Percentiles rank a stretch among this genome's conserved stretches.
Evolutionary conservation across 1,140 invertebrate genomes (phyloP).

Genomic region (Penaeus japonicus): DNA sequence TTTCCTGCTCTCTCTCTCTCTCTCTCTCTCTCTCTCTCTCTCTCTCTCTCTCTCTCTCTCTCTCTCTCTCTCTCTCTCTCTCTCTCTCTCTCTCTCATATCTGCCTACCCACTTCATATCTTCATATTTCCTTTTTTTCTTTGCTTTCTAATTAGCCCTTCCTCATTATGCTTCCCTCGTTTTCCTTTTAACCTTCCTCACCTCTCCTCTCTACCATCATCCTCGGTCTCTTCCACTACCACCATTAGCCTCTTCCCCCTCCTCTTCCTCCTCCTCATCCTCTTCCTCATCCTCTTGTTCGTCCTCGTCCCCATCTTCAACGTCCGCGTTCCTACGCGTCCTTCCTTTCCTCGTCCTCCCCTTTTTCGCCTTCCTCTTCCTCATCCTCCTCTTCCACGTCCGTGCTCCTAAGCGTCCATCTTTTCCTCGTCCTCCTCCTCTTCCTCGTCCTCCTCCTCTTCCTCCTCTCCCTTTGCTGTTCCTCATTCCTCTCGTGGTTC

Average conservation of each 20-base stretch:
- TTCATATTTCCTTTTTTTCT: not conserved
- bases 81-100: slow-evolving; percentile 19
- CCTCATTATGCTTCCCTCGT: not conserved
- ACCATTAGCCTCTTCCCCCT: not conserved
- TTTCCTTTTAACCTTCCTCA: not conserved
- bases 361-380: not conserved
- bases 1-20: no score
- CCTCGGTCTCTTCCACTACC: not conserved
- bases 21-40: no score
- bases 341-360: not conserved
- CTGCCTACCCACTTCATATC: not conserved
- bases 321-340: not conserved
- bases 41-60: slow-evolving; percentile 2
- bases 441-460: no score
- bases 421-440: not conserved
- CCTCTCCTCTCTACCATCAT: not conserved
- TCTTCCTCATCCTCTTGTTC: no score
- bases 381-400: no score
- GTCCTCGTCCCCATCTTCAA: not conserved
- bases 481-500: no score
- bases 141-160: not conserved
- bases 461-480: no score
- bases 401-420: not conserved
- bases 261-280: not conserved
- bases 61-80: slow-evolving; percentile 33